Base-by-base conservation (phyloP, 2,797 vertebrate genomes). In the Buphagus erythrorhynchus region DNA sequence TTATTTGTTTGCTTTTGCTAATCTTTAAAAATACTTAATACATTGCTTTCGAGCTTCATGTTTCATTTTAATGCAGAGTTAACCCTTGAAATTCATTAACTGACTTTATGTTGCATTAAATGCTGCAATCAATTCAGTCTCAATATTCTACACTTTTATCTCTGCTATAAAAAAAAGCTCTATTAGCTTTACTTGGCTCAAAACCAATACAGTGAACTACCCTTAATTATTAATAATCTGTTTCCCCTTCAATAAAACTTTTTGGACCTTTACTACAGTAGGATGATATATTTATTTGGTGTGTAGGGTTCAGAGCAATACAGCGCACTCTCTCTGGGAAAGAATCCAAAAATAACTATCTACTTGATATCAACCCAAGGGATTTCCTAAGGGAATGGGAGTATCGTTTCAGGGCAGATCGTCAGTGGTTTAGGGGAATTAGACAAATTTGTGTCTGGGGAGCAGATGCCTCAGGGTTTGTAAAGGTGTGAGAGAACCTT, bases 271-370 rank as follows among this genome's bases (percentile, higher is more conserved):
- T 84, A 69, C 58, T 81, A 57, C 67, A 69, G 52, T 45, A 84
- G 11, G 15, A 90, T 87, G 66, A 95, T 94, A 9, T 89, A 94
- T 93, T 88, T 77, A 82, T 91, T 96, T 93, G 73, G 86, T 57
- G 85, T 33, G 85, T 40, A 91, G 48, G 73, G 93, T 93, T 96
- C 72, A 76, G 65, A 96, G 89, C 88, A 96, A 93, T 89, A 80
- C 76, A 84, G 63, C 73, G 82, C 73, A 78, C 91, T 93, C 36
- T 94, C 84, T 78, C 91, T 95, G 90, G 96, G 93, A 95, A 96
- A 85, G 90, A 78, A 40, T 93, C 97, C 95, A 92, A 95, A 95
- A 97, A 97, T 86, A 96, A 95, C 90, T 92, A 86, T 95, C 89
- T 88, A 63, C 83, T 96, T 95, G 91, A 88, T 96, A 93, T 61